phyloP scores from a whole-genome alignment of 2,888 invertebrate genomes.

The Hoplodrina blanda region DNA sequence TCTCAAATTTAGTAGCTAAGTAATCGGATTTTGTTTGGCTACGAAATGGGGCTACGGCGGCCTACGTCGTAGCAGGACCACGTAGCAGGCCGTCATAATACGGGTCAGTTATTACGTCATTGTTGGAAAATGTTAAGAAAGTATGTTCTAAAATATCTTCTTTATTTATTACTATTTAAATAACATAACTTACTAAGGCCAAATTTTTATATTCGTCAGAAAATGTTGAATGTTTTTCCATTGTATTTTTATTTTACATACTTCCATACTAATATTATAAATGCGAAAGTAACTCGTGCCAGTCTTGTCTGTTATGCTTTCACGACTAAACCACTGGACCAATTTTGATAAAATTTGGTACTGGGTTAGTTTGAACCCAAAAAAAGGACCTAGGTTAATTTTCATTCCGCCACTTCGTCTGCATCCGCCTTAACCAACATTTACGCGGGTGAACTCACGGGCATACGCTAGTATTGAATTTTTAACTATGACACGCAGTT shows the following conservation, averaged over 20 bases:
- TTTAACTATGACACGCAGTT: conserved; percentile 37
- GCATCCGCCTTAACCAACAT: too few relatives aligned
- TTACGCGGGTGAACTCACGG: too few relatives aligned
- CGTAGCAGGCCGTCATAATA: conserved; percentile 21
- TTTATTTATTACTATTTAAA: not conserved
- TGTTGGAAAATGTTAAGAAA: conserved; percentile 1
- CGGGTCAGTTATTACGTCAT: conserved; percentile 1
- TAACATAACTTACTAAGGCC: not conserved
- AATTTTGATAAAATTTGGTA: too few relatives aligned
- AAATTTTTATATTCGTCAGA: not conserved
- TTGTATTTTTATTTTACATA: too few relatives aligned
- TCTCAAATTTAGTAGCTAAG: conserved; percentile 4
- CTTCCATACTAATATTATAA: too few relatives aligned
- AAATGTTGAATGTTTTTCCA: not conserved
- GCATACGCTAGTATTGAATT: not conserved
- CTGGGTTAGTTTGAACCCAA: too few relatives aligned
- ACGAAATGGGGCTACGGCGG: conserved; percentile 49
- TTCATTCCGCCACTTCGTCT: too few relatives aligned
- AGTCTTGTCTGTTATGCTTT: too few relatives aligned
- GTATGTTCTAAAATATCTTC: not conserved
- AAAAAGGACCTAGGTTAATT: too few relatives aligned
- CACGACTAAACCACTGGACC: too few relatives aligned
- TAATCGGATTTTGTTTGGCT: conserved; percentile 43
- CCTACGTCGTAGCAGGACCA: conserved; percentile 72
- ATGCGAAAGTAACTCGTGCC: too few relatives aligned